Conservation (phyloP, 2,888 invertebrate genomes). For the Trichogramma evanescens region DNA sequence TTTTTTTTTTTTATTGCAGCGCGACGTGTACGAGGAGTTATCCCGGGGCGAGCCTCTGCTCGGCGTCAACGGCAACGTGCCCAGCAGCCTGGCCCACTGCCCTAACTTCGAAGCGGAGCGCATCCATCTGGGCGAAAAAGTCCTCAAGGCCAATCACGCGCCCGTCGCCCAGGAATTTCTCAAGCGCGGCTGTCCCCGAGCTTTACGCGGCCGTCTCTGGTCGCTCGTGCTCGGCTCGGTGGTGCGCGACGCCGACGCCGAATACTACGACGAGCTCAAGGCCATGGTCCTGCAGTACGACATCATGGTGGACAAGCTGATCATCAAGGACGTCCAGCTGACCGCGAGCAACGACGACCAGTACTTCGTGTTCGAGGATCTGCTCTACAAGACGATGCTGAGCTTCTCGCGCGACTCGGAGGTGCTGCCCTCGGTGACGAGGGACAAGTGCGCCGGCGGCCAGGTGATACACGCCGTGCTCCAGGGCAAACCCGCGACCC, state of each 20-base stretch:
- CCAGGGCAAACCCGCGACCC: slow-evolving; percentile 61
- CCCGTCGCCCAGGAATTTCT: slow-evolving; percentile 85
- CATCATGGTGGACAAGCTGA: slow-evolving; percentile 86
- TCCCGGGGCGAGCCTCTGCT: slow-evolving; percentile 70
- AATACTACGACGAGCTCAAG: slow-evolving; percentile 75
- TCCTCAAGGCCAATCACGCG: slow-evolving; percentile 71
- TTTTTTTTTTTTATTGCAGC: slow-evolving; percentile 47
- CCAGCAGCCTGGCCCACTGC: slow-evolving; percentile 52
- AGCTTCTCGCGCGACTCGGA: slow-evolving; percentile 87
- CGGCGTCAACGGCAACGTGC: slow-evolving; percentile 61
- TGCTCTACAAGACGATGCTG: slow-evolving; percentile 84
- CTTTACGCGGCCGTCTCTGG: slow-evolving; percentile 80
- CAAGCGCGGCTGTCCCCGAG: slow-evolving; percentile 76
- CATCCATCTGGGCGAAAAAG: slow-evolving; percentile 67
- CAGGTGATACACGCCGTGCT: slow-evolving; percentile 69
- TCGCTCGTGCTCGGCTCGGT: slow-evolving; percentile 77
- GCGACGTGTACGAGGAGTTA: slow-evolving; percentile 65
- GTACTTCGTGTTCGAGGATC: slow-evolving; percentile 95
- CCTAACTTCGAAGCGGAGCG: slow-evolving; percentile 63
- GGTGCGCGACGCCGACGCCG: slow-evolving; percentile 61
- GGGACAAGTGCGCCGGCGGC: slow-evolving; percentile 46
- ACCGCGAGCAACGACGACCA: slow-evolving; percentile 97
- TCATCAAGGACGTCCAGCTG: slow-evolving; percentile 89
- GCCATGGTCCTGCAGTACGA: slow-evolving; percentile 79
- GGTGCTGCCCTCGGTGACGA: slow-evolving; percentile 65